phyloP scores from a whole-genome alignment of 2,113 vertebrate genomes.

The Centropus unirufus region DNA sequence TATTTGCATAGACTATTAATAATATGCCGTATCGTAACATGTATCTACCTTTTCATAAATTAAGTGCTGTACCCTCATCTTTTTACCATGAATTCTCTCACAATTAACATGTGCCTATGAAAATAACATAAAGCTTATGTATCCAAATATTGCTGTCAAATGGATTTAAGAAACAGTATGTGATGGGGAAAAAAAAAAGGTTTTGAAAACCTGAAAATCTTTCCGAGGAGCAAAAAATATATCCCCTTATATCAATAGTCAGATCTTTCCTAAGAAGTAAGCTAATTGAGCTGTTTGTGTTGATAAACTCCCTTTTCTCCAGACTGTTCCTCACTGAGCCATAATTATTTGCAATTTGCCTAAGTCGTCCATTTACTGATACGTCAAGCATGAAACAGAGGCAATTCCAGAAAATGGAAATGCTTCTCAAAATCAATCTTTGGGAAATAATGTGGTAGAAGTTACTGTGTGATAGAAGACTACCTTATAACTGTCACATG shows the following conservation, averaged over 20 bases:
- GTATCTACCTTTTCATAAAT: not conserved
- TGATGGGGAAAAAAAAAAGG: not conserved
- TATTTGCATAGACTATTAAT: slow-evolving; percentile 24
- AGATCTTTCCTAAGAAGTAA: slow-evolving; percentile 92
- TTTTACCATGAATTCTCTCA: slow-evolving; percentile 10
- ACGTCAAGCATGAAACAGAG: slow-evolving; percentile 99
- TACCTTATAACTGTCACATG: slow-evolving; percentile 88
- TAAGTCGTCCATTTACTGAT: slow-evolving; percentile 99
- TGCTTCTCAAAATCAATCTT: slow-evolving; percentile 91
- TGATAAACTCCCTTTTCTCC: slow-evolving; percentile 93
- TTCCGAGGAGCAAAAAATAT: slow-evolving; percentile 62
- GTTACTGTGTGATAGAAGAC: slow-evolving; percentile 88
- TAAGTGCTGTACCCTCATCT: not conserved
- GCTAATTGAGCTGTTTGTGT: slow-evolving; percentile 99
- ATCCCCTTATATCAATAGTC: slow-evolving; percentile 83
- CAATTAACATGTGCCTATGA: not conserved
- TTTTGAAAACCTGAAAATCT: slow-evolving; percentile 47
- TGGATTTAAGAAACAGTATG: slow-evolving; percentile 43
- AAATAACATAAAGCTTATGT: slow-evolving; percentile 8
- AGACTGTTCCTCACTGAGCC: slow-evolving; percentile 92
- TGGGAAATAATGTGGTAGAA: slow-evolving; percentile 93
- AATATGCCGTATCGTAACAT: not conserved
- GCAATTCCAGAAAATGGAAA: slow-evolving; percentile 99
- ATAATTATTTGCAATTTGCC: slow-evolving; percentile 99
- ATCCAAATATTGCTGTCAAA: slow-evolving; percentile 36